A percentile compares a stretch with the other conserved stretches of the same genome.
Conservation (phyloP, 23 tunicate species). For the Corella eumyota region DNA sequence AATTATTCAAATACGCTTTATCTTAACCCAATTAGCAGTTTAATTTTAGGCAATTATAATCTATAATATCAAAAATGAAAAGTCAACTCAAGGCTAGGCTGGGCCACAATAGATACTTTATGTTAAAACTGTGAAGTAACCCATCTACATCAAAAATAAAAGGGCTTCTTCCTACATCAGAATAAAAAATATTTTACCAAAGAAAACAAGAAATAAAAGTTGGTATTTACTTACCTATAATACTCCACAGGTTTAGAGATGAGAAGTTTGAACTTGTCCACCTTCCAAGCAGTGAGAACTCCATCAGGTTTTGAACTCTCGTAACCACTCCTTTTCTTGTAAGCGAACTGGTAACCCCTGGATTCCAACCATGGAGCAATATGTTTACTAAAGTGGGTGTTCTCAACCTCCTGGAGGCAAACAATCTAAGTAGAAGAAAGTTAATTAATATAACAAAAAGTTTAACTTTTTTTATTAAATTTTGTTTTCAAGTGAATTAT, state of each 20-base stretch:
- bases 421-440: constrained; percentile 21
- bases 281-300: constrained; percentile 45
- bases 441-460: neutral
- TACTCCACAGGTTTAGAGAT: constrained; percentile 46
- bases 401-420: constrained; percentile 79
- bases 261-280: constrained; percentile 28
- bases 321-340: constrained; percentile 58
- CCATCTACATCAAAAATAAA: too few relatives aligned
- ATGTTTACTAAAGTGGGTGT: constrained; percentile 17
- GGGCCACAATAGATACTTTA: too few relatives aligned
- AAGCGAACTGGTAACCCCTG: constrained; percentile 15
- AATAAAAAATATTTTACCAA: too few relatives aligned
- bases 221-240: constrained; percentile 25
- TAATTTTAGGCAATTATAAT: too few relatives aligned
- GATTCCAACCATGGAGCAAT: constrained; percentile 35
- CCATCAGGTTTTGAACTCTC: constrained; percentile 66
- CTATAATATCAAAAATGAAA: too few relatives aligned
- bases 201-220: too few relatives aligned
- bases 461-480: neutral
- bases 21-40: too few relatives aligned
- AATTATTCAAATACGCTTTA: too few relatives aligned
- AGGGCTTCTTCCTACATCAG: too few relatives aligned
- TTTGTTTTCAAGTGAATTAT: too few relatives aligned
- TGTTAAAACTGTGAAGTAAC: too few relatives aligned
- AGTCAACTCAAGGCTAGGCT: too few relatives aligned